A percentile compares a stretch with the other conserved stretches of the same genome.
phyloP scores from a whole-genome alignment of 2,113 vertebrate genomes.

The Myodes glareolus region DNA sequence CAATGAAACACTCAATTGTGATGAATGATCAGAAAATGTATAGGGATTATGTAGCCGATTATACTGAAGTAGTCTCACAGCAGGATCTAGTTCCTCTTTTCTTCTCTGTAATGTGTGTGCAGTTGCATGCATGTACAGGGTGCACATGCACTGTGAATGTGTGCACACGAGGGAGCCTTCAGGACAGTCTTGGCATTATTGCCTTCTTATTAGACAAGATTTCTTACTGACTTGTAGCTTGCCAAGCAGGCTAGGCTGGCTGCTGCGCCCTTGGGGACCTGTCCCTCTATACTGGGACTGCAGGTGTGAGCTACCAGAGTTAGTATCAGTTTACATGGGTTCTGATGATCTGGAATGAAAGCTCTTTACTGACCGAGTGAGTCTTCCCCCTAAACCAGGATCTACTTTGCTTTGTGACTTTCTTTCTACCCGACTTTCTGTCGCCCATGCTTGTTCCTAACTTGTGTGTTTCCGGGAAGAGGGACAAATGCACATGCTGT shows the following conservation, averaged over 20 bases:
- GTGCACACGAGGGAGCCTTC: not conserved
- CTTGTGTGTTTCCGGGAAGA: not conserved
- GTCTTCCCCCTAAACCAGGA: not conserved
- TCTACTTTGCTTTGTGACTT: not conserved
- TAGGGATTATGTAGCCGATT: too few species aligned
- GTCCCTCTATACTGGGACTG: rapidly evolving
- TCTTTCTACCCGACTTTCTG: not conserved
- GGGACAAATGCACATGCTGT: rapidly evolving
- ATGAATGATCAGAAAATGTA: not conserved
- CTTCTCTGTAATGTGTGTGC: not conserved
- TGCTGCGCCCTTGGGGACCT: not conserved
- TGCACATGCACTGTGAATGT: not conserved
- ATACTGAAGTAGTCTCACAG: too few species aligned
- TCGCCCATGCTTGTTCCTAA: rapidly evolving
- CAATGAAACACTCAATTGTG: not conserved
- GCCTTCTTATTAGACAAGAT: not conserved
- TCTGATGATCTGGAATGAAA: not conserved
- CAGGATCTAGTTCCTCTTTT: not conserved
- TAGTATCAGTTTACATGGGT: not conserved
- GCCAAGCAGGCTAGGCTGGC: not conserved
- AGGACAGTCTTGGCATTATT: too few species aligned
- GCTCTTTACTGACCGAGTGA: not conserved
- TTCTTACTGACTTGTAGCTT: not conserved
- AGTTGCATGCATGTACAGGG: not conserved
- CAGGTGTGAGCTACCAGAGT: not conserved